These are phyloP conservation scores for Cichlasoma orientale DNA, from an alignment of 2,797 vertebrate genomes.

Conservation along the genomic window DNA sequence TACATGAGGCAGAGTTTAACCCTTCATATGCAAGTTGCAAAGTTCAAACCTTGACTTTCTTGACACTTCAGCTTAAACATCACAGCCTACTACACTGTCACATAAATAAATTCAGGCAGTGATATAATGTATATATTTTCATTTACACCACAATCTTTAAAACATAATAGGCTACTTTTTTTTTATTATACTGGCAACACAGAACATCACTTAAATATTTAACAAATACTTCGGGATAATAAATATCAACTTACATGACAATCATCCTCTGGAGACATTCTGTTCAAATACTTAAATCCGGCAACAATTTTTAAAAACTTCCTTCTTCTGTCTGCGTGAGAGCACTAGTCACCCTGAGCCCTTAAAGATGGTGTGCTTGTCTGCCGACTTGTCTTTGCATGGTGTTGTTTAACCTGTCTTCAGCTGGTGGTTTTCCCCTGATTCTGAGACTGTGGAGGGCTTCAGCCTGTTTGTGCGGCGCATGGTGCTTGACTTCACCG, in stretches of 20 bases:
- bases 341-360: not conserved
- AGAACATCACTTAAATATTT: slow-evolving; percentile 3
- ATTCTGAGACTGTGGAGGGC: not conserved
- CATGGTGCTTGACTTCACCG: slow-evolving; percentile 9
- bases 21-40: not conserved
- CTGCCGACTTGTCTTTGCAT: not conserved
- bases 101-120: not conserved
- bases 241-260: slow-evolving; percentile 6
- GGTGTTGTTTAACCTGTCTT: not conserved
- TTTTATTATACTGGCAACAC: not conserved
- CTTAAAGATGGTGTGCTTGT: not conserved
- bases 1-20: not conserved
- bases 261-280: slow-evolving; percentile 5
- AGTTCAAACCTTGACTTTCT: not conserved
- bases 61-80: not conserved
- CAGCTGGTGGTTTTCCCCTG: not conserved
- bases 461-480: not conserved
- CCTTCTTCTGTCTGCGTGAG: not conserved
- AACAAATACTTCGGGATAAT: slow-evolving; percentile 6
- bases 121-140: not conserved
- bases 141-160: not conserved
- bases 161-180: not conserved
- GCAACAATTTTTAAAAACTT: not conserved
- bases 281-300: not conserved
- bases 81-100: not conserved